phyloP scores from a whole-genome alignment of 2,888 invertebrate genomes.

The Thera britannica region DNA sequence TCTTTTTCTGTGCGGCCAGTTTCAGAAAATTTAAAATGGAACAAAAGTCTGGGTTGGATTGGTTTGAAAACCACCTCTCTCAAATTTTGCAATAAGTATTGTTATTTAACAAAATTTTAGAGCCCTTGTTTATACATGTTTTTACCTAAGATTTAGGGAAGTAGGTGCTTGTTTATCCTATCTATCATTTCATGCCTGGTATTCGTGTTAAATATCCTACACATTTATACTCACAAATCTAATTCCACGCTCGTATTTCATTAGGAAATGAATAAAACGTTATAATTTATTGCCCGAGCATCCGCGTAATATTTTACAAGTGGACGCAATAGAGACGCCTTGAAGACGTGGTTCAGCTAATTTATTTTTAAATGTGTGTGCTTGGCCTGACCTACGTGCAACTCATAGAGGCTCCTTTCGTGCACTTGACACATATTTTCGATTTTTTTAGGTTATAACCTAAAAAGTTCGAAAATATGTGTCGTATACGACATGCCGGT shows the following conservation, averaged over 20 bases:
- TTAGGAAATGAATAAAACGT: constrained; percentile 39
- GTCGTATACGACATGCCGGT: too few species aligned
- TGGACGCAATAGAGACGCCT: constrained; percentile 26
- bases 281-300: constrained; percentile 43
- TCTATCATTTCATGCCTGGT: background rate
- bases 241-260: constrained; percentile 37
- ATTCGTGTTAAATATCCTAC: constrained; percentile 21
- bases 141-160: too few species aligned
- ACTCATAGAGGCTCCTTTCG: too few species aligned
- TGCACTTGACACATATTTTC: too few species aligned
- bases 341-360: constrained; percentile 11
- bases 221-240: constrained; percentile 37
- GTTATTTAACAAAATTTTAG: too few species aligned
- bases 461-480: too few species aligned
- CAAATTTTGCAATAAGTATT: too few species aligned
- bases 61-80: background rate
- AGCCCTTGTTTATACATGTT: too few species aligned
- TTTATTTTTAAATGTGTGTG: constrained; percentile 3
- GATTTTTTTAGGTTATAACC: too few species aligned
- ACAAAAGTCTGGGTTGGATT: background rate
- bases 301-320: constrained; percentile 42
- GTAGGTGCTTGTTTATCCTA: background rate
- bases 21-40: constrained; percentile 17
- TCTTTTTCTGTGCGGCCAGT: constrained; percentile 40
- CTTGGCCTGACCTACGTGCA: too few species aligned